Base-by-base conservation (phyloP, 2,888 invertebrate genomes). In the Phortica magna region DNA sequence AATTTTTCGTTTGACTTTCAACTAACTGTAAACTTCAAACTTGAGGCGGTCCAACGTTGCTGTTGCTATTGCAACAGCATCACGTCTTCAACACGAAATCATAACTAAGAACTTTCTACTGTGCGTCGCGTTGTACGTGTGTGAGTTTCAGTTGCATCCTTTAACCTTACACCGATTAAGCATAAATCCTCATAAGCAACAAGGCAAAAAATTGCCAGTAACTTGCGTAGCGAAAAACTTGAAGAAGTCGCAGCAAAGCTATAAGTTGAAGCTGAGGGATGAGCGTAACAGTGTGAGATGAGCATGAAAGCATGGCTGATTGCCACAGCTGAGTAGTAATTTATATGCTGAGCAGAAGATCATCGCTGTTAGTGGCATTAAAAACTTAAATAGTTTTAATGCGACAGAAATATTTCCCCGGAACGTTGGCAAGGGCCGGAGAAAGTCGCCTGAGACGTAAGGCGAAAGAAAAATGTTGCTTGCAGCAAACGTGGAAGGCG, bases 361-460 rank as follows among this genome's bases (percentile, higher is more conserved):
- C 87, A 87, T 81, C 84, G 76, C 84, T 86, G 84, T 86, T 86
- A 79, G 76, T 31, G 81, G 88, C 85, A 88, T 87, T 87, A 87
- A 87, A 86, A 87, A 86, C 86, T 87, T 88, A 88, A 88, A 86
- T 88, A 88, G 88, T 88, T 86, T 88, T 86, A 86, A 88, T 85
- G 81, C 87, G 81, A 74, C 81, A 76, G 59, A 84, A 87, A 86
- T 87, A 85, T 82, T 42, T 19, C 85, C 84, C 78, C 14, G 59
- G 19, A 9, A 17, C 3, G 59, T n/a, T 7, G 7, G 19, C 59
- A 59, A 6, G 9, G 10, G 5, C 2, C 6, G n/a, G 7, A 59
- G 59, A n/a, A 59, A 59, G 59, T 19, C 14, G 48, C 48, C 48
- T 48, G 9, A 59, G 9, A 59, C 14, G 17, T 2, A 59, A 12